Base-by-base conservation (phyloP, 2,113 vertebrate species). In the Anguilla japonica region DNA sequence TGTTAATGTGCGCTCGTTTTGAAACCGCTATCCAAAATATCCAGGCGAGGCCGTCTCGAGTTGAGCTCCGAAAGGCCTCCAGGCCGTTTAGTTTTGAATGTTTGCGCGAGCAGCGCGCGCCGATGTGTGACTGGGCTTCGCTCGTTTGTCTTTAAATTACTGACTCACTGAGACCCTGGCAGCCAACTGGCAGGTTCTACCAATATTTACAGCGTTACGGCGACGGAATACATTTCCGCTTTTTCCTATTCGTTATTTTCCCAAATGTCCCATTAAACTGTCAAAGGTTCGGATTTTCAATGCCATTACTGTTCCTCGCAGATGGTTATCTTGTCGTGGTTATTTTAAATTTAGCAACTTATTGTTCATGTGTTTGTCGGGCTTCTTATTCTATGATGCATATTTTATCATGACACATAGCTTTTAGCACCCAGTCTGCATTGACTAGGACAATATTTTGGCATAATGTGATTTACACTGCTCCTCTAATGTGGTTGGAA, bases 271-370 rank as follows among this genome's bases (percentile, higher is more conserved):
- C 63, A 71, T n/a, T 20, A n/a, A 20, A 71, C 22, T 71, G 22
- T 71, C 16, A n/a, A n/a, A n/a, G 22, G 26, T 5, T 22, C 26
- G 4, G 63, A 2, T 6, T 71, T 71, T 26, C 26, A n/a, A 71
- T 9, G 5, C 63, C 6, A 34, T n/a, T 75, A 2, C 22, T 1
- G 6, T n/a, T 86, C 75, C 56, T 57, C 50, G 83, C 40, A 84
- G 81, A 86, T 63, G 53, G 78, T 50, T 87, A 88, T 90, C 50
- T 53, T 53, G 50, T 13, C 50, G 13, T 53, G 50, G 11, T 90
- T 88, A 84, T 91, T 88, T 89, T 88, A 26, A 86, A 89, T 91
- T n/a, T 75, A 4, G 71, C 9, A 75, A 13, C 22, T n/a, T 1
- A 34, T 13, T n/a, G 71, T 26, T 7, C 34, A 5, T 71, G 6